Percentiles rank a stretch among this genome's conserved stretches.
Conservation (phyloP, 2,888 invertebrate species). For the Apamea crenata region DNA sequence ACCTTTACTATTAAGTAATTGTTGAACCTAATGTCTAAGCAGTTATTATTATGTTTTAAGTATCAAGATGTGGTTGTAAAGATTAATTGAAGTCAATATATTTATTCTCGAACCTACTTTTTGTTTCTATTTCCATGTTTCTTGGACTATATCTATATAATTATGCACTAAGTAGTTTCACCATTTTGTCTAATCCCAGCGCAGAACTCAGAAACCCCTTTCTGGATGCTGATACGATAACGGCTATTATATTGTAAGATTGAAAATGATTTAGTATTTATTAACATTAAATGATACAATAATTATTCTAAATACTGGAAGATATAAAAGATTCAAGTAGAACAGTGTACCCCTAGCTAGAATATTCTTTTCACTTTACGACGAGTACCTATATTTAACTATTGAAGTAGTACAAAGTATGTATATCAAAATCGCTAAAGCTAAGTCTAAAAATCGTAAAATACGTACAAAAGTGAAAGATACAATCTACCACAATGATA, state of each 20-base stretch:
- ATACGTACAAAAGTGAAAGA: neutral
- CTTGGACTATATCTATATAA: neutral
- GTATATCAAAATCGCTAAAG: neutral
- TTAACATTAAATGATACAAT: neutral
- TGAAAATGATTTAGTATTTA: neutral
- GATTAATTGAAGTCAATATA: neutral
- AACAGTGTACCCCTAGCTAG: too few relatives aligned
- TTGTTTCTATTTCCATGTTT: neutral
- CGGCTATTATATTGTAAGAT: neutral
- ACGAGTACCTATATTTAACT: neutral
- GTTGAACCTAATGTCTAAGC: slow-evolving; percentile 27
- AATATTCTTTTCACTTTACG: neutral
- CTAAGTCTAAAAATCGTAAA: neutral
- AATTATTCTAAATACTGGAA: neutral
- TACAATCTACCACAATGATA: neutral
- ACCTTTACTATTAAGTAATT: neutral
- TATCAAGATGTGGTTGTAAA: neutral
- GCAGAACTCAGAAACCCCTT: neutral
- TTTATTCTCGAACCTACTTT: neutral
- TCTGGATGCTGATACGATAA: neutral
- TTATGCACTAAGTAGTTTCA: neutral
- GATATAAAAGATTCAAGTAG: neutral
- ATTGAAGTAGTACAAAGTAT: neutral
- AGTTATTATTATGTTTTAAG: slow-evolving; percentile 17
- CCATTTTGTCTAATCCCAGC: neutral